A percentile compares a stretch with the other conserved stretches of the same genome.
Conservation (phyloP, 2,113 vertebrate species). For the Psittacula cyanocephala region DNA sequence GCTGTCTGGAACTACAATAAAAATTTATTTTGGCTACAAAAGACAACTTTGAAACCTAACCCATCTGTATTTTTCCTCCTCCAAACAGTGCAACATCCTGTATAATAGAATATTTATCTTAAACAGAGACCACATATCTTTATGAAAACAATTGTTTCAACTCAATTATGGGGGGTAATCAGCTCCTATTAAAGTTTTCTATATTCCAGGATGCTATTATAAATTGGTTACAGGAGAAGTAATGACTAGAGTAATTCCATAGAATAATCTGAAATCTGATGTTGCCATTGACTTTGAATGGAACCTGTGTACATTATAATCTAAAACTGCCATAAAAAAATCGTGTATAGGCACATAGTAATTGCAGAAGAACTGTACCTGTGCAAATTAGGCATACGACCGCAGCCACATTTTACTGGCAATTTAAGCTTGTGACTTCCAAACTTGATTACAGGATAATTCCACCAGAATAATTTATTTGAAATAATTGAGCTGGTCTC, state of each 20-base stretch:
- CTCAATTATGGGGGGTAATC: slow-evolving; percentile 42
- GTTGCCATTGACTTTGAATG: not conserved
- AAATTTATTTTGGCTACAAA: slow-evolving; percentile 65
- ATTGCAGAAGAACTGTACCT: not conserved
- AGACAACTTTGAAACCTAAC: slow-evolving; percentile 56
- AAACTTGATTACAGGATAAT: not conserved
- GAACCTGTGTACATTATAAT: not conserved
- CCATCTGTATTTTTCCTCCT: slow-evolving; percentile 64
- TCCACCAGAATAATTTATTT: not conserved
- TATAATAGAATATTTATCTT: slow-evolving; percentile 62
- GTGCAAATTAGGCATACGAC: not conserved
- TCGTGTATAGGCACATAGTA: not conserved
- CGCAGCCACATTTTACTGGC: not conserved
- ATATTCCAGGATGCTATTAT: slow-evolving; percentile 24
- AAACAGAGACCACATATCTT: slow-evolving; percentile 53
- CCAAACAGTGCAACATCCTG: slow-evolving; percentile 63
- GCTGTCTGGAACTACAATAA: slow-evolving; percentile 58
- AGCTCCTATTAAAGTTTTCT: slow-evolving; percentile 24
- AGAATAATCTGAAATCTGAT: slow-evolving; percentile 21
- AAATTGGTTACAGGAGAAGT: slow-evolving; percentile 23
- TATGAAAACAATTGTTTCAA: slow-evolving; percentile 58
- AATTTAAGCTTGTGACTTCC: not conserved
- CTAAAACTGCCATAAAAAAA: not conserved
- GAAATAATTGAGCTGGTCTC: not conserved
- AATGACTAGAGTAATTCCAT: not conserved